Base-by-base conservation (phyloP, 2,113 vertebrate species). In the Apodemus speciosus region DNA sequence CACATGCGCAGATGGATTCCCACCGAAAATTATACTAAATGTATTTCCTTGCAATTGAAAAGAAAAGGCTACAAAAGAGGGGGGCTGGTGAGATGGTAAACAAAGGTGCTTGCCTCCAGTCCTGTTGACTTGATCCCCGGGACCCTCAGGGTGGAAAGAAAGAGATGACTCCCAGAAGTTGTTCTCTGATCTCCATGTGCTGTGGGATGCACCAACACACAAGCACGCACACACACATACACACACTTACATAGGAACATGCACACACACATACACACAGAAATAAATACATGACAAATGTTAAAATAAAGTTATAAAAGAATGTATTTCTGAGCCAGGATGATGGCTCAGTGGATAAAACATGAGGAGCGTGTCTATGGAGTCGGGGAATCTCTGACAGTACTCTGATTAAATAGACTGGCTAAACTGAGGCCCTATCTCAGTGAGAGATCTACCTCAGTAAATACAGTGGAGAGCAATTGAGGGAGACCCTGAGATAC, bases 1-100 rank as follows among this genome's bases (percentile, higher is more conserved):
- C 10, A 6, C 0, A 0, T 62, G 3, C 18, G 1, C 14, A 10
- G 0, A 1, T 5, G 60, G n/a, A 68, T 68, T 68, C 32, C 30
- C 27, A n/a, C 2, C 27, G 53, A 62, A 58, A 7, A 2, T 40
- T n/a, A 6, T 1, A 1, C 5, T 1, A 9, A 10, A 21, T 81
- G 43, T 5, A 1, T 46, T 64, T 80, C 1, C 68, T 58, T 3
- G 1, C 35, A 13, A 9, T 68, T 18, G 8, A 69, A 60, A 49
- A 8, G 27, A 3, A 62, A 32, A 14, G 58, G n/a, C 71, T 32
- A 64, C 4, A 25, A 46, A 38, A 77, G 16, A 38, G 25, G 9
- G 9, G 4, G 27, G 5, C 40, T 35, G 25, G 40, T 6, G 16
- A 46, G 81, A 64, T 32, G 81, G 40, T 3, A 30, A 27, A 23